Evolutionary conservation across 2,113 vertebrate species (phyloP), one percentile per base, ranked within the genome.

Genomic region (Procavia capensis): DNA sequence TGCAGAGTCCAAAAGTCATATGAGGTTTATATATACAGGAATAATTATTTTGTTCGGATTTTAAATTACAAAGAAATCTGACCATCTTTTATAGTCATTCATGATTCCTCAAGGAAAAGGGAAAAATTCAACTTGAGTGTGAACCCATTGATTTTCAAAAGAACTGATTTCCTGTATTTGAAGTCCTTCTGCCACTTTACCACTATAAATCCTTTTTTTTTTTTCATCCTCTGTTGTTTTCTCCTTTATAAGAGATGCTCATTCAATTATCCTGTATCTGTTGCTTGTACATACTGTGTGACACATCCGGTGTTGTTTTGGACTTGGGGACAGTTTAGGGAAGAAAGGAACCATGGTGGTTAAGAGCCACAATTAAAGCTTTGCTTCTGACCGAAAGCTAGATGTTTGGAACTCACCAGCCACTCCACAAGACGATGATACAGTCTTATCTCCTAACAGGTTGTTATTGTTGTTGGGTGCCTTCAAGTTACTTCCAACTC

Each of bases 101-200:
- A 24, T 54, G 11, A 87, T 43, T 92, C 20, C 24, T 39, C 75
- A 14, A 87, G 6, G 24, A 90, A 68, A 1, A 72, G 1, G 4
- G 76, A 3, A 1, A 39, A 70, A 39, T 47, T 16, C 7, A 61
- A 0, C 1, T 47, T 4, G 75, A 4, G 4, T 20, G 4, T 9
- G 7, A 50, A 9, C 61, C 2, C 20, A 2, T 1, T 20, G 20
- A 83, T 27, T 92, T 85, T 20, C 7, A 10, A 64, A 36, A 76
- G 47, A n/a, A 64, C 86, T 57, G 1, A 2, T 0, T 45, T n/a
- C 1, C 9, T 64, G 20, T 70, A 5, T 66, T 88, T 85, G 13
- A 47, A 59, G 2, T 61, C 74, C 7, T 87, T 34, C 36, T 64
- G 31, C 27, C 2, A 39, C 8, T 7, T 86, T 5, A 36, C n/a